These are phyloP conservation scores for Idaea biselata DNA, from an alignment of 2,888 invertebrate genomes.

Conservation along the genomic window DNA sequence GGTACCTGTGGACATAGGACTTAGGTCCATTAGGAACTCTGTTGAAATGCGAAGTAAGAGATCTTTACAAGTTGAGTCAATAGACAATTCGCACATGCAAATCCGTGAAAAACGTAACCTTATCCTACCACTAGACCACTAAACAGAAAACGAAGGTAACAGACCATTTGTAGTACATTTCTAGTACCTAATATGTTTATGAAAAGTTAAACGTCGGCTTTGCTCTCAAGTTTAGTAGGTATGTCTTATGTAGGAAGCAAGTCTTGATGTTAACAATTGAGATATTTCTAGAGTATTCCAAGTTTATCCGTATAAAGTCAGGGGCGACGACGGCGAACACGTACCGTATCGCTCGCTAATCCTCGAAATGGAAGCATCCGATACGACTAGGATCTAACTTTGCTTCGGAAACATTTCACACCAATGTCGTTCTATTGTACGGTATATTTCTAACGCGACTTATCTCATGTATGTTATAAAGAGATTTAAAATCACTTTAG, in stretches of 20 bases:
- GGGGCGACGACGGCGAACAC: constrained; percentile 56
- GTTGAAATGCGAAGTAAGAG: no score
- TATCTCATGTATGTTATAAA: constrained; percentile 36
- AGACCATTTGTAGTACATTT: no score
- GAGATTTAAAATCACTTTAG: neutral
- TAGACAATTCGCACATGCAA: no score
- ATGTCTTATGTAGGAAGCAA: constrained; percentile 10
- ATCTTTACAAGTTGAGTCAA: no score
- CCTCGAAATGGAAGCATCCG: constrained; percentile 42
- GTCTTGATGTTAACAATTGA: constrained; percentile 29
- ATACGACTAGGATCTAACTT: constrained; percentile 44
- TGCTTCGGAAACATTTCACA: constrained; percentile 39
- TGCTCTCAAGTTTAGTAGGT: neutral
- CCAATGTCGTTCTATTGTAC: constrained; percentile 26
- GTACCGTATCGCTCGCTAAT: constrained; percentile 55
- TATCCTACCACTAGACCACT: neutral
- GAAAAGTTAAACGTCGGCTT: neutral
- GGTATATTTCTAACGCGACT: constrained; percentile 39
- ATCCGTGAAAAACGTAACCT: no score
- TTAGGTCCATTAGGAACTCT: no score
- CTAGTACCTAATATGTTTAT: no score
- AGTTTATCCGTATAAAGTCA: constrained; percentile 53
- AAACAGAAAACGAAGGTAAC: no score
- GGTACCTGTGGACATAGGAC: no score
- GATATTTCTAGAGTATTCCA: constrained; percentile 38